Evolutionary conservation across 2,113 vertebrate genomes (phyloP).

Genomic region (Rhineura floridana): DNA sequence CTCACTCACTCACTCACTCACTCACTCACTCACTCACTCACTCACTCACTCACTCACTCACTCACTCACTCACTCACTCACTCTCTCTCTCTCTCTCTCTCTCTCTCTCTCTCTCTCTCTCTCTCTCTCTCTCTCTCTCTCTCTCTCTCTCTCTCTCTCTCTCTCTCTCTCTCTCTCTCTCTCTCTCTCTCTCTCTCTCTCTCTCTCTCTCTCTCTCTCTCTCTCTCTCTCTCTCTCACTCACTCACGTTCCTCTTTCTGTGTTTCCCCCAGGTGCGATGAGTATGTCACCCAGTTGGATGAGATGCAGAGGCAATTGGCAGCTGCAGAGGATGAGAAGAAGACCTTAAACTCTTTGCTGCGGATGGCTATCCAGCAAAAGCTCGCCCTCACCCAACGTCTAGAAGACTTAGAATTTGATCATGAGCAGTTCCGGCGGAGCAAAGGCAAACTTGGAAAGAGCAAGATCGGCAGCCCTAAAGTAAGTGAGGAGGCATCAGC

Average conservation of each 20-base stretch:
- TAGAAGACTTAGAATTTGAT: conserved; percentile 99
- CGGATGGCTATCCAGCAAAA: conserved; percentile 99
- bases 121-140: not conserved
- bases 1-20: too few relatives aligned
- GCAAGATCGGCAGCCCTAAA: conserved; percentile 95
- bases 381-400: conserved; percentile 93
- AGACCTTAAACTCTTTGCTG: conserved; percentile 96
- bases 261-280: conserved; percentile 88
- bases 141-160: not conserved
- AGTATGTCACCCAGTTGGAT: conserved; percentile 95
- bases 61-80: too few relatives aligned
- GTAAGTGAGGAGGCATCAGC: conserved; percentile 87
- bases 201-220: not conserved
- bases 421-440: conserved; percentile 92
- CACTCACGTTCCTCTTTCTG: conserved; percentile 25
- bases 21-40: too few relatives aligned
- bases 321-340: conserved; percentile 98
- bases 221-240: not conserved
- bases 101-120: not conserved
- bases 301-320: conserved; percentile 99
- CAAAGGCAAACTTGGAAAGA: conserved; percentile 91
- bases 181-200: rapidly evolving
- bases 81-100: not conserved
- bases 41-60: too few relatives aligned
- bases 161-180: not conserved